Percentiles rank a stretch among this genome's conserved stretches.
phyloP scores from a whole-genome alignment of 1,140 invertebrate species.

The Agraylea sexmaculata region DNA sequence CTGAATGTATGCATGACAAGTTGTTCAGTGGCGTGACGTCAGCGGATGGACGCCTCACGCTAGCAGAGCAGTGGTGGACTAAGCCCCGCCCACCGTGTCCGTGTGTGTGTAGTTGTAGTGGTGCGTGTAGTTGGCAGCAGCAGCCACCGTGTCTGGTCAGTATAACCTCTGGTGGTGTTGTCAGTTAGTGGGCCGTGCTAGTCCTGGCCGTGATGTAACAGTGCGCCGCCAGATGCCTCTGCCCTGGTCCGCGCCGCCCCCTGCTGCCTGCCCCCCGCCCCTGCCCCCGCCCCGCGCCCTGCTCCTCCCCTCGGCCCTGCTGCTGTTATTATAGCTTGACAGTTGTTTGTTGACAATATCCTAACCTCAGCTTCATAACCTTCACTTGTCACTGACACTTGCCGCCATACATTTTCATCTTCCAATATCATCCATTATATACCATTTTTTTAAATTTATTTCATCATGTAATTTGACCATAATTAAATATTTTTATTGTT shows the following conservation, averaged over 20 bases:
- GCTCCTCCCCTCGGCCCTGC: not conserved
- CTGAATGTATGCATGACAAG: no score
- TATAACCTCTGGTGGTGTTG: not conserved
- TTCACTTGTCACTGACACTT: not conserved
- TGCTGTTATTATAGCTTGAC: not conserved
- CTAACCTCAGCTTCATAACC: conserved; percentile 1
- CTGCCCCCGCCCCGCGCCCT: not conserved
- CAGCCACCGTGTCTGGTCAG: not conserved
- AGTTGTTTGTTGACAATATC: conserved; percentile 2
- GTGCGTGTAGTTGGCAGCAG: not conserved
- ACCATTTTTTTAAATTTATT: not conserved
- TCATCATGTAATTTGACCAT: not conserved
- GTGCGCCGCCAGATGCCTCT: not conserved
- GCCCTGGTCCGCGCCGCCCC: not conserved
- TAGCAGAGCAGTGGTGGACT: not conserved
- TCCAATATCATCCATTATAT: not conserved
- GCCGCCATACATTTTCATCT: not conserved
- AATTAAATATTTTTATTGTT: no score
- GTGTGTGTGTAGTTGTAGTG: not conserved
- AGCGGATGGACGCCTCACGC: not conserved
- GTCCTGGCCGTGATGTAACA: not conserved
- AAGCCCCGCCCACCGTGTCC: not conserved
- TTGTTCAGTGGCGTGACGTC: not conserved
- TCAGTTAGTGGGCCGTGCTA: not conserved
- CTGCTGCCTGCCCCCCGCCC: not conserved